phyloP scores from a whole-genome alignment of 2,888 invertebrate species.

The Lycia hirtaria region DNA sequence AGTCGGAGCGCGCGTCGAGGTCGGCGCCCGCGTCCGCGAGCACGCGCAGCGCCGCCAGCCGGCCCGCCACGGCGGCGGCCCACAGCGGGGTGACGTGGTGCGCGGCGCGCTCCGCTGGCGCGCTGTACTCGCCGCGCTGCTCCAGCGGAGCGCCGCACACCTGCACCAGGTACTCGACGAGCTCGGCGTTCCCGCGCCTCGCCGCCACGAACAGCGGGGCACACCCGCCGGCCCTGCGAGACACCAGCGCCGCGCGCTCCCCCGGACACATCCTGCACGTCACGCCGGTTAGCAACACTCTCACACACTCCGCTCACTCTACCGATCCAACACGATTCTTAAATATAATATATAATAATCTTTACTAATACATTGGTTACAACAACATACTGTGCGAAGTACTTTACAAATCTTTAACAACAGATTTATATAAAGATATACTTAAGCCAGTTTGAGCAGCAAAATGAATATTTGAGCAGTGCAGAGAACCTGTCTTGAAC shows the following conservation, averaged over 20 bases:
- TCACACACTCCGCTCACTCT: no score
- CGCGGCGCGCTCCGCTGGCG: constrained; percentile 90
- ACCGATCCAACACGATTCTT: no score
- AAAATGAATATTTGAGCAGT: not conserved
- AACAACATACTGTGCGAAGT: no score
- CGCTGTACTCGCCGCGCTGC: constrained; percentile 93
- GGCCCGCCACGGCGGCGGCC: constrained; percentile 96
- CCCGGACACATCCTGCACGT: constrained; percentile 57
- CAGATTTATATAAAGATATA: no score
- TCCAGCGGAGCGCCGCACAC: constrained; percentile 94
- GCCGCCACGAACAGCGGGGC: constrained; percentile 93
- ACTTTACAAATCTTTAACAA: no score
- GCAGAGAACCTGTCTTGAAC: not conserved
- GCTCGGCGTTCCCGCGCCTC: constrained; percentile 92
- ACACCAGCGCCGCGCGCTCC: constrained; percentile 88
- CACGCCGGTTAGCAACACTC: no score
- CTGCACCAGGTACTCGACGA: constrained; percentile 93
- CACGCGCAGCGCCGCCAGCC: constrained; percentile 90
- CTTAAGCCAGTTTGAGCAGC: no score
- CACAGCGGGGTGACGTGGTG: constrained; percentile 96
- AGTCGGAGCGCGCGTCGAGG: constrained; percentile 94
- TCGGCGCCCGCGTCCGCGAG: constrained; percentile 92
- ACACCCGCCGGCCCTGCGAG: constrained; percentile 90
- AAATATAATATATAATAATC: no score
- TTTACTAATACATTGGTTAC: no score